Conservation (phyloP, 2,888 invertebrate genomes). For the Hymenopus coronatus region DNA sequence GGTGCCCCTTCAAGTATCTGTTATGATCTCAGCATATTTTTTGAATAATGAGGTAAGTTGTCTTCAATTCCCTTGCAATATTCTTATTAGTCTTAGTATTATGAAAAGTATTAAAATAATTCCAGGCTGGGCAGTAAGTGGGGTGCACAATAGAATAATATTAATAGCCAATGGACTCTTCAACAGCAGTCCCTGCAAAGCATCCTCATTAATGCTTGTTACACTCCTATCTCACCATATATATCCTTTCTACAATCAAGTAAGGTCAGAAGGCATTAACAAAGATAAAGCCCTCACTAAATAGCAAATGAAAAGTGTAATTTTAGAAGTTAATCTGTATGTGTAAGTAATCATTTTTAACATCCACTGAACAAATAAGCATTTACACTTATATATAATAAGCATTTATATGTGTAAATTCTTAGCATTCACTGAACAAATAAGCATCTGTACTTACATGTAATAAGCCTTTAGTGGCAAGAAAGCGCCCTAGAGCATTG, state of each 20-base stretch:
- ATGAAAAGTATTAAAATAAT: background rate
- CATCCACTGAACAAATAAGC: background rate
- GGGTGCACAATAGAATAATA: background rate
- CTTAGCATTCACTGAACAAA: no score
- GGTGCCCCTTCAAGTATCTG: background rate
- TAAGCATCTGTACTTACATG: background rate
- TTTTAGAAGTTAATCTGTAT: no score
- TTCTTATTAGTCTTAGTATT: background rate
- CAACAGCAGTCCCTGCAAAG: no score
- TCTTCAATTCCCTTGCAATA: background rate
- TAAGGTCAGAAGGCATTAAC: no score
- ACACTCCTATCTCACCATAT: no score
- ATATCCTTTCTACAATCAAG: no score
- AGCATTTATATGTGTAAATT: background rate
- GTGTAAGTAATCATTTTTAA: no score
- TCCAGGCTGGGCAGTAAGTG: background rate
- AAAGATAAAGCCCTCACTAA: no score
- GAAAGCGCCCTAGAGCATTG: constrained; percentile 63
- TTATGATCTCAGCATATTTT: background rate
- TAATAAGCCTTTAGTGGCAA: background rate
- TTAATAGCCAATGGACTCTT: no score
- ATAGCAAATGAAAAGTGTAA: no score
- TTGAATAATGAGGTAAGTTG: background rate
- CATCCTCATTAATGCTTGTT: no score
- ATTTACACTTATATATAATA: background rate